These are phyloP conservation scores for Microctenopoma steveboyesi DNA, from an alignment of 2,797 vertebrate species.

Conservation along the genomic window DNA sequence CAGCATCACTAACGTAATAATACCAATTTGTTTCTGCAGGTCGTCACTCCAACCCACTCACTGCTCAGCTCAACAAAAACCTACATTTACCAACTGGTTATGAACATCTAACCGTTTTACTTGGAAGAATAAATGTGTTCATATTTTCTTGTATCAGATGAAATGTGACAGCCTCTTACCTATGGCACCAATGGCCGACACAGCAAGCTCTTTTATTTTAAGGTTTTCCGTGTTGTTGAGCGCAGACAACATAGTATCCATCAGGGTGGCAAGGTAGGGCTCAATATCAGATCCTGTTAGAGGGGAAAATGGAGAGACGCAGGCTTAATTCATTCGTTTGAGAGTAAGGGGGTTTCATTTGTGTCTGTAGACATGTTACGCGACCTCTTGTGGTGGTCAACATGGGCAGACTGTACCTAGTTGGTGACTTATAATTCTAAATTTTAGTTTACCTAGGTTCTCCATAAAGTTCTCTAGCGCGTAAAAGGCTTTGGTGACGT, in stretches of 20 bases:
- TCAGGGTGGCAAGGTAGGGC: conserved; percentile 88
- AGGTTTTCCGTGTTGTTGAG: conserved; percentile 81
- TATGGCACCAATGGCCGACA: conserved; percentile 90
- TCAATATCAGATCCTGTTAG: conserved; percentile 85
- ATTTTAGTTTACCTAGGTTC: conserved; percentile 85
- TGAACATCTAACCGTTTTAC: not conserved
- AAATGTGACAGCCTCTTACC: conserved; percentile 74
- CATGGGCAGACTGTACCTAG: not conserved
- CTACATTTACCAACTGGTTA: not conserved
- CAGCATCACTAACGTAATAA: not conserved
- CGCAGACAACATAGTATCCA: conserved; percentile 89
- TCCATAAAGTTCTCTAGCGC: conserved; percentile 94
- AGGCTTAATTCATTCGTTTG: not conserved
- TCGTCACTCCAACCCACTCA: not conserved
- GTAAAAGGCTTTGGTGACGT: conserved; percentile 91
- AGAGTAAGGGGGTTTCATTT: not conserved
- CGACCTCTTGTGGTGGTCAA: too few species aligned
- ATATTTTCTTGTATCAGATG: not conserved
- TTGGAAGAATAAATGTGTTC: not conserved
- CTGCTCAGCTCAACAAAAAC: too few species aligned
- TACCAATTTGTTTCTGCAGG: not conserved
- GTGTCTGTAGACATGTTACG: not conserved
- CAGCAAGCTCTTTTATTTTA: conserved; percentile 88
- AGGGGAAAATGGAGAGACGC: not conserved
- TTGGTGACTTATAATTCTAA: not conserved